These are phyloP conservation scores for Oxyteleia sp. DNA, from an alignment of 2,888 invertebrate species.

Conservation along the genomic window DNA sequence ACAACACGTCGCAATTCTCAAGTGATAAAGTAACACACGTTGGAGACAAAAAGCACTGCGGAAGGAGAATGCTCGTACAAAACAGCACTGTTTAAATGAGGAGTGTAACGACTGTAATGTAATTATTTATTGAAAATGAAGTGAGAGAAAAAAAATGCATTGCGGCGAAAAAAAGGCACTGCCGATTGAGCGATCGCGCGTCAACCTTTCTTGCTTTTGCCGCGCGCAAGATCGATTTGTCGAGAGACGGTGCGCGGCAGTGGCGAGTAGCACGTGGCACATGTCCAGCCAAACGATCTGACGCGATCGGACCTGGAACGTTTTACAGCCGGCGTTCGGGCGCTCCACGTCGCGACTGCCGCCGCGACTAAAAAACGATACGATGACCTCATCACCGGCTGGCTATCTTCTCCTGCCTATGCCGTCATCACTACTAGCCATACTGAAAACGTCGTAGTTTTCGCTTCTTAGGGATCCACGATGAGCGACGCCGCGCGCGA, in stretches of 20 bases:
- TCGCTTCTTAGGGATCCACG: constrained; percentile 40
- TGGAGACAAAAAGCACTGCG: too few species aligned
- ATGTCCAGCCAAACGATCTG: constrained; percentile 58
- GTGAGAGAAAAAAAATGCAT: not conserved
- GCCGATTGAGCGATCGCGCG: constrained; percentile 25
- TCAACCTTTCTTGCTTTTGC: constrained; percentile 16
- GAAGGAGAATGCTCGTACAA: too few species aligned
- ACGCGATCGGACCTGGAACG: constrained; percentile 68
- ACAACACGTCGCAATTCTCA: too few species aligned
- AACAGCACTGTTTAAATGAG: too few species aligned
- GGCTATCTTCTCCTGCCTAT: constrained; percentile 82
- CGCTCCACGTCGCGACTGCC: constrained; percentile 85
- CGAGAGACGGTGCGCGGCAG: constrained; percentile 24
- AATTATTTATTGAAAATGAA: not conserved
- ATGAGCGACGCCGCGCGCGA: constrained; percentile 9
- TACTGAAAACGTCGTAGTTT: constrained; percentile 82
- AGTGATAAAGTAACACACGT: too few species aligned
- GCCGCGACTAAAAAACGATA: constrained; percentile 84
- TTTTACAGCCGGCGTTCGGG: constrained; percentile 82
- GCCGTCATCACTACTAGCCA: constrained; percentile 82
- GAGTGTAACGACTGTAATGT: not conserved
- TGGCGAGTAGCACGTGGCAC: constrained; percentile 67
- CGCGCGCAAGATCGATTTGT: constrained; percentile 37
- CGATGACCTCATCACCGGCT: constrained; percentile 86
- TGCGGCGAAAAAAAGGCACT: constrained; percentile 11